Evolutionary conservation across 2,113 vertebrate species (phyloP).

Genomic region (Saccopteryx bilineata): DNA sequence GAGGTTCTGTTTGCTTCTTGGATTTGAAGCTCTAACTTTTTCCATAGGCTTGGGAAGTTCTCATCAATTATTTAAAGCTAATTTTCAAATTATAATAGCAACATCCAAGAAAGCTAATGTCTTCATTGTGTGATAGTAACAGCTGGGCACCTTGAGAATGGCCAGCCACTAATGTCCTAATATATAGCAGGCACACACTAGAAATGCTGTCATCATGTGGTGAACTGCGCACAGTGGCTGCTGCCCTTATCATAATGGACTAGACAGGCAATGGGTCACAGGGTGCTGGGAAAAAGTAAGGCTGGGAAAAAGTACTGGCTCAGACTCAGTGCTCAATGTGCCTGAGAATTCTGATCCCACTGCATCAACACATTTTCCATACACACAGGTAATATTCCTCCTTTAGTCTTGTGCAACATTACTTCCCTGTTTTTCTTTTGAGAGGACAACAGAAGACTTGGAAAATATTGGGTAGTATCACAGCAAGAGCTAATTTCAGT

Average conservation of each 20-base stretch:
- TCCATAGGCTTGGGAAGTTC: too few relatives aligned
- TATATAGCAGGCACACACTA: constrained; percentile 61
- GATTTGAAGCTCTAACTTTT: too few relatives aligned
- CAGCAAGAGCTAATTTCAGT: neutral
- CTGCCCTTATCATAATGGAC: neutral
- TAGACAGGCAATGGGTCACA: neutral
- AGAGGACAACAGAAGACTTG: neutral
- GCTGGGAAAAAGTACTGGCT: constrained; percentile 45
- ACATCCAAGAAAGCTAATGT: constrained; percentile 74
- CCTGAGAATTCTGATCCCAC: constrained; percentile 15
- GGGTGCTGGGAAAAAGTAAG: constrained; percentile 20
- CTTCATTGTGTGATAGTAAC: constrained; percentile 76
- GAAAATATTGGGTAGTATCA: neutral
- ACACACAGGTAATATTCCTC: neutral
- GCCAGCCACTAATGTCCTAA: constrained; percentile 43
- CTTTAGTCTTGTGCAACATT: neutral
- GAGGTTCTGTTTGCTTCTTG: too few relatives aligned
- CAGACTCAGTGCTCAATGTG: neutral
- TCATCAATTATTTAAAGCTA: constrained; percentile 25
- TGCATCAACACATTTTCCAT: constrained; percentile 18
- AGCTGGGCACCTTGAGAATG: constrained; percentile 53
- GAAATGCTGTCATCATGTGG: constrained; percentile 44
- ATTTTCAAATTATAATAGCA: constrained; percentile 75
- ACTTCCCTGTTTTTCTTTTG: neutral
- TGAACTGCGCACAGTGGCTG: neutral